Base-by-base conservation (phyloP, 2,113 vertebrate genomes). In the Microcebus ravelobensis region DNA sequence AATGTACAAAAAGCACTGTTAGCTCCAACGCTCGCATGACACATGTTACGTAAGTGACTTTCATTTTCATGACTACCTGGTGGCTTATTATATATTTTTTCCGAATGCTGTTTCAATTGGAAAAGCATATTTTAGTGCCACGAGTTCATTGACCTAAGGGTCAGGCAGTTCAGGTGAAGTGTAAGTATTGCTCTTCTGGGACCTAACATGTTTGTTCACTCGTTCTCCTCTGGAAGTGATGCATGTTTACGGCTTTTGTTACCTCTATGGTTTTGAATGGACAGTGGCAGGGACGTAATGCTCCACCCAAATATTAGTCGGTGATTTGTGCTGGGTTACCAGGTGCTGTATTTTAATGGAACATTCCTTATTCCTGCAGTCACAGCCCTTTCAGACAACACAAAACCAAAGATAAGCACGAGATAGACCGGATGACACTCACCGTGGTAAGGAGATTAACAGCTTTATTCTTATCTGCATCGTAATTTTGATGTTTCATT, bases 321-420 rank as follows among this genome's bases (percentile, higher is more conserved):
- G 2, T 25, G 34, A 20, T n/a, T 2, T 34, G 42, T 17, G n/a
- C 34, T 73, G 0, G 0, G 1, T 74, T 55, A 18, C 15, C 52
- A 11, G 48, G 1, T n/a, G 87, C 73, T 20, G 0, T 42, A 18
- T 57, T 73, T 13, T 52, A 21, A 80, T 80, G 39, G 55, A 1
- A 5, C 71, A 74, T 92, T n/a, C 74, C 97, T 81, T 95, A 0
- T 90, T 59, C 79, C 85, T 42, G 3, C 98, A 99, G 99, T 76
- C 99, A 99, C 99, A 99, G 99, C 98, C 99, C 99, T 68, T 99
- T 99, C 99, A 98, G 99, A 91, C 99, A 99, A 96, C 99, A 99
- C 98, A 99, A 99, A 99, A 99, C 99, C 99, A 99, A 99, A 99
- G 99, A 99, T 96, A 99, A 99, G 98, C 99, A 99, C 0, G 99